phyloP scores from a whole-genome alignment of 2,888 invertebrate genomes.

The Ephialtes manifestator region DNA sequence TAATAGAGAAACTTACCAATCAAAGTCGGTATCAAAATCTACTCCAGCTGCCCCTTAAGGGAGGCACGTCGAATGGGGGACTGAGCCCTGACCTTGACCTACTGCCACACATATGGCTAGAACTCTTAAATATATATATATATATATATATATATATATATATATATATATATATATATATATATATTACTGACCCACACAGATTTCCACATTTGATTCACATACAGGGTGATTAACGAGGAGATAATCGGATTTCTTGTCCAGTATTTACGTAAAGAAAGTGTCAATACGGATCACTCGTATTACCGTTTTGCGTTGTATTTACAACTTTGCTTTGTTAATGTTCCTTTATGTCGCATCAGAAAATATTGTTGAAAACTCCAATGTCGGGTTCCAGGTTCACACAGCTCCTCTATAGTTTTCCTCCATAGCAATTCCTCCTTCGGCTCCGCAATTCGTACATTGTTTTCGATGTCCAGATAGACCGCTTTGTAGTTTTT shows the following conservation, averaged over 20 bases:
- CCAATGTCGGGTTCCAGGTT: too few relatives aligned
- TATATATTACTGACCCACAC: background rate
- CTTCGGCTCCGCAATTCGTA: too few relatives aligned
- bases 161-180: too few relatives aligned
- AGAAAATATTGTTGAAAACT: too few relatives aligned
- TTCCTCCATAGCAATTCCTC: too few relatives aligned
- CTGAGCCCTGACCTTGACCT: conserved; percentile 73
- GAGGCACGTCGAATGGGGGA: conserved; percentile 40
- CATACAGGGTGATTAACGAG: conserved; percentile 22
- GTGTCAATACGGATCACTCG: background rate
- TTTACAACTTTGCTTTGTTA: background rate
- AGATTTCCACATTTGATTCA: conserved; percentile 45
- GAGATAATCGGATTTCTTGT: conserved; percentile 48
- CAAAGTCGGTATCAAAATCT: too few relatives aligned
- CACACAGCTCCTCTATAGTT: too few relatives aligned
- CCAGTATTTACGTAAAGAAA: conserved; percentile 16
- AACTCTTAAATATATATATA: conserved; percentile 22
- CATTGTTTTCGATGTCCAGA: too few relatives aligned
- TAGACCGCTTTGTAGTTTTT: too few relatives aligned
- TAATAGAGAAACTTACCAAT: too few relatives aligned
- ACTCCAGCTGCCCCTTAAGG: too few relatives aligned
- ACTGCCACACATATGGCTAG: conserved; percentile 62
- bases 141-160: too few relatives aligned
- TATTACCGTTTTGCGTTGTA: background rate
- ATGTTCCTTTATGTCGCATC: background rate